Evolutionary conservation across 2,888 invertebrate species (phyloP).

Genomic region (Spilosoma lubricipeda): DNA sequence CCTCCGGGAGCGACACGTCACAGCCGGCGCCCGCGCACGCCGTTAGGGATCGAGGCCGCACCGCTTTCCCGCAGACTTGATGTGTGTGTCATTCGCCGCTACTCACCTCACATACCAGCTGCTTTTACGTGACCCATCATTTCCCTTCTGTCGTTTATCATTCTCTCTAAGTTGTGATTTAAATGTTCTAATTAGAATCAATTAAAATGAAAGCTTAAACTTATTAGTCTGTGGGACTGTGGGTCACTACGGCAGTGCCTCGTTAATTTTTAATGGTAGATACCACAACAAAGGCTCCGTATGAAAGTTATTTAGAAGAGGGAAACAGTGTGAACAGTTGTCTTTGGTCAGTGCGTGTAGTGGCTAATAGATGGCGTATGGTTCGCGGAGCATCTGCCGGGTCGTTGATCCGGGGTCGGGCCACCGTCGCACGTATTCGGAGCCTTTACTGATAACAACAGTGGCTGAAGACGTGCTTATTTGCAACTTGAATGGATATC

Average conservation of each 20-base stretch:
- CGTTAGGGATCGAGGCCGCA: conserved; percentile 60
- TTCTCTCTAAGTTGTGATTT: conserved; percentile 6
- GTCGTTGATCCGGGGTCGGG: conserved; percentile 66
- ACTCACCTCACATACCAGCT: conserved; percentile 30
- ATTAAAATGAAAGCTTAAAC: conserved; percentile 1
- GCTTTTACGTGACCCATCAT: conserved; percentile 16
- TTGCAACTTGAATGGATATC: conserved; percentile 5
- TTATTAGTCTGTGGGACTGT: background rate
- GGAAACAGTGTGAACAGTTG: conserved; percentile 40
- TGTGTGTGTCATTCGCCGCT: conserved; percentile 48
- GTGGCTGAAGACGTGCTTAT: conserved; percentile 16
- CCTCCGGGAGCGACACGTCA: conserved; percentile 50
- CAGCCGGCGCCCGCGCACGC: conserved; percentile 54
- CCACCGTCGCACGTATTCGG: conserved; percentile 23
- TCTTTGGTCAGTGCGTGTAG: conserved; percentile 28
- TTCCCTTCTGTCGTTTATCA: conserved; percentile 8
- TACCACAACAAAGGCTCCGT: conserved; percentile 18
- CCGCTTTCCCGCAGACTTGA: conserved; percentile 62
- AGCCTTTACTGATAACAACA: conserved; percentile 35
- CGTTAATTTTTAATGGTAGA: conserved; percentile 6
- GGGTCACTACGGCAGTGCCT: conserved; percentile 9
- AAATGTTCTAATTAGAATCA: conserved; percentile 5
- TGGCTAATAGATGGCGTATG: conserved; percentile 59
- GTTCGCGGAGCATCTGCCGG: conserved; percentile 44
- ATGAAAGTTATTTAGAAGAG: conserved; percentile 31